Evolutionary conservation across 2,888 invertebrate species (phyloP), one percentile per base, ranked within the genome.

Genomic region (Listrodromus nycthemerus): DNA sequence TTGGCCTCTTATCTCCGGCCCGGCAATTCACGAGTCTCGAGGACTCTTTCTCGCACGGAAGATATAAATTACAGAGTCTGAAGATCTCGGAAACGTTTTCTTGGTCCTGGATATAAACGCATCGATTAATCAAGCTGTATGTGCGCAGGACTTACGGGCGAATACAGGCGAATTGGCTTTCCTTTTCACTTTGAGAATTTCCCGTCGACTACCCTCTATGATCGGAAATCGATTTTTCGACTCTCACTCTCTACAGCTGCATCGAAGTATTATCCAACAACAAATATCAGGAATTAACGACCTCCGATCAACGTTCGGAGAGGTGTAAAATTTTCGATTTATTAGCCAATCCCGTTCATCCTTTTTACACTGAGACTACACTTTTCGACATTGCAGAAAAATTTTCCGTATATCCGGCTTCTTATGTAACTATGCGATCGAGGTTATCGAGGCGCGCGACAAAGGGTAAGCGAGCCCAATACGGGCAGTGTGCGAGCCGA

Each of bases 1-100:
- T 27, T n/a, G 50, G 66, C 63, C 61, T 52, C 50, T 63, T 55
- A 63, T 73, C 61, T 74, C 30, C 30, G n/a, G 7, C 48, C 8
- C 63, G 30, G 24, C 55, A 21, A 61, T 41, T 37, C 45, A 55
- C 55, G 61, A 24, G 16, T 33, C 33, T 33, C 33, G 33, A 33
- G 13, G 52, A 13, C 41, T 21, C 37, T 37, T 19, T 45, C 2
- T 41, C 69, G 65, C 45, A 50, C 70, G 48, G 61, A 63, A 7
- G 63, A 73, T 67, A 83, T 80, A 80, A 83, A 80, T 80, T 77
- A 76, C 76, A 19, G 48, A 77, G 73, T 77, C 76, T 41, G 16
- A 30, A 33, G 41, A 63, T 41, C 10, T 61, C 30, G 21, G n/a
- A 45, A 69, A 24, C 52, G 71, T 65, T 65, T 77, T 76, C 45